Evolutionary conservation across 2,113 vertebrate genomes (phyloP).

Genomic region (Aldabrachelys gigantea): DNA sequence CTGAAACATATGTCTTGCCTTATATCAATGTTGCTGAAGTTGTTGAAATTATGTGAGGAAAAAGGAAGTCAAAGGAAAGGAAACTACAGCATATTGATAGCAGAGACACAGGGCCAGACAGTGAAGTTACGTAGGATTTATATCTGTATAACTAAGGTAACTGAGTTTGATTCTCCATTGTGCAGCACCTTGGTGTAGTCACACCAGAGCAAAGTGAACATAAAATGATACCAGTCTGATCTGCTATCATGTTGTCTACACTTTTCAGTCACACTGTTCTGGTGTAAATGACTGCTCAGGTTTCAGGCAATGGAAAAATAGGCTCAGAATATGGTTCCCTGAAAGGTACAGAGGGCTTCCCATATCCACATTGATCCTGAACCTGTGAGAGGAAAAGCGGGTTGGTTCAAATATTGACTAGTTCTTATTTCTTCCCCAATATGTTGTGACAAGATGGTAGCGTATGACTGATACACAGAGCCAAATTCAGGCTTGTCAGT

Average conservation of each 20-base stretch:
- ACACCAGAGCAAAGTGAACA: not conserved
- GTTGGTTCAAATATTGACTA: not conserved
- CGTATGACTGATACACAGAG: not conserved
- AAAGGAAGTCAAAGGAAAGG: not conserved
- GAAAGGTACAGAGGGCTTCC: rapidly evolving
- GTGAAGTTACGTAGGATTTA: not conserved
- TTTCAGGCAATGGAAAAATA: not conserved
- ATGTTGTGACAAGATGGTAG: not conserved
- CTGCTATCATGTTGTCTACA: not conserved
- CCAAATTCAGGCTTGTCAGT: not conserved
- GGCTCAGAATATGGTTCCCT: not conserved
- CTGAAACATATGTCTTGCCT: not conserved
- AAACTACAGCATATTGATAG: not conserved
- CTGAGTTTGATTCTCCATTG: rapidly evolving
- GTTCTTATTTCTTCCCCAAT: not conserved
- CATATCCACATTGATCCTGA: not conserved
- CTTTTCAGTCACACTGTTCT: not conserved
- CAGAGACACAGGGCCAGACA: not conserved
- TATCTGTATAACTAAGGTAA: not conserved
- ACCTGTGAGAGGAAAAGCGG: not conserved
- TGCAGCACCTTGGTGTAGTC: rapidly evolving
- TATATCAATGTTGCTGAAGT: not conserved
- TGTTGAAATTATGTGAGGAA: not conserved
- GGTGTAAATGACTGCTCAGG: not conserved
- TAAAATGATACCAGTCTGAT: not conserved